Conservation (phyloP, 2,888 invertebrate genomes). For the Trachelus stipa region DNA sequence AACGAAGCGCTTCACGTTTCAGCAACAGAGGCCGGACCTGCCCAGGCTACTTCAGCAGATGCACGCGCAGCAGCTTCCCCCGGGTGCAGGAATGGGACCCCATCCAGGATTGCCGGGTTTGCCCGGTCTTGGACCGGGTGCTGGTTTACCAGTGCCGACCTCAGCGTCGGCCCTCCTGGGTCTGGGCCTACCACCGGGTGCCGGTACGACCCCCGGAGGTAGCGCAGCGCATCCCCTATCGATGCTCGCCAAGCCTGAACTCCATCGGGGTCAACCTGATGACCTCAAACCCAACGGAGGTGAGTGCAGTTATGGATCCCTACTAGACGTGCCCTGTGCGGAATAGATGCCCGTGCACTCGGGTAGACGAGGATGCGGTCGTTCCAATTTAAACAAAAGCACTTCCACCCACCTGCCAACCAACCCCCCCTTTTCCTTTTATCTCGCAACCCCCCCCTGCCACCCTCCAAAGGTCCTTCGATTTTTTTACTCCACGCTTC, state of each 20-base stretch:
- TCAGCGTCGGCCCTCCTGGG: conserved; percentile 68
- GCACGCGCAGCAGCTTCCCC: conserved; percentile 86
- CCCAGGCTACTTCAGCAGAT: conserved; percentile 90
- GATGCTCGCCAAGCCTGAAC: conserved; percentile 83
- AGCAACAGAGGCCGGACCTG: conserved; percentile 89
- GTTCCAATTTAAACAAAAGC: neutral
- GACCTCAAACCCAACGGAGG: conserved; percentile 83
- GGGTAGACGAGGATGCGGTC: too few species aligned
- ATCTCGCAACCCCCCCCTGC: too few species aligned
- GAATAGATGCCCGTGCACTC: too few species aligned
- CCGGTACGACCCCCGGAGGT: conserved; percentile 72
- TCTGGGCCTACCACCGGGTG: conserved; percentile 65
- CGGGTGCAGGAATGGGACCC: conserved; percentile 79
- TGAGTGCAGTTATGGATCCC: conserved; percentile 65
- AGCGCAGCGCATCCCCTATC: conserved; percentile 81
- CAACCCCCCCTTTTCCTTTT: neutral
- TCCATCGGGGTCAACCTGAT: conserved; percentile 75
- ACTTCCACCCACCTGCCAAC: too few species aligned
- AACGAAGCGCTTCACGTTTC: conserved; percentile 64
- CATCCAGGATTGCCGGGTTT: conserved; percentile 75
- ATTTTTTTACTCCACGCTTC: too few species aligned
- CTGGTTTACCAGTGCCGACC: conserved; percentile 66
- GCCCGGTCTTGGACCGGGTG: conserved; percentile 67
- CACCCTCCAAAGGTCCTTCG: too few species aligned
- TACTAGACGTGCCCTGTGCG: too few species aligned